Evolutionary conservation across 2,113 vertebrate species (phyloP).

Genomic region (Hippocampus zosterae): DNA sequence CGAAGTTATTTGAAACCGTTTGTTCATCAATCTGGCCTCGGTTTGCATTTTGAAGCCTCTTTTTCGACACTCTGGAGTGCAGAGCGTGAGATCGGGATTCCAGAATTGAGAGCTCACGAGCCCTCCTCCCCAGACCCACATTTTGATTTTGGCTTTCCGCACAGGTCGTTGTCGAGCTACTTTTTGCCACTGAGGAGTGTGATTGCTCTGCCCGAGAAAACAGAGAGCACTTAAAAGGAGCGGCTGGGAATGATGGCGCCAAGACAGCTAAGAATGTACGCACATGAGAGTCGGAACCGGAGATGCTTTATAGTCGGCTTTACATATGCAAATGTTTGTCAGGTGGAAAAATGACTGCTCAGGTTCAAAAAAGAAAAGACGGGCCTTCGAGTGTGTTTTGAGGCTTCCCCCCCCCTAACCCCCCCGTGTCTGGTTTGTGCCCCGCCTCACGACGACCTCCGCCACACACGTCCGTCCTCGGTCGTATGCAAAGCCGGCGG

Average conservation of each 20-base stretch:
- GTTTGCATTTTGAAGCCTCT: too few relatives aligned
- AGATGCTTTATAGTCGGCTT: constrained; percentile 1
- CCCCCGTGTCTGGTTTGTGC: constrained; percentile 18
- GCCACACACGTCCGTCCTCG: constrained; percentile 2
- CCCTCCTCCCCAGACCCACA: too few relatives aligned
- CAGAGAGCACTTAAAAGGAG: background rate
- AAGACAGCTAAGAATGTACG: constrained; percentile 73
- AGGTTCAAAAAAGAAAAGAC: constrained; percentile 43
- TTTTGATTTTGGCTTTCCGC: too few relatives aligned
- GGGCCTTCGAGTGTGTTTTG: constrained; percentile 68
- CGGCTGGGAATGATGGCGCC: constrained; percentile 21
- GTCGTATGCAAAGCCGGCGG: constrained; percentile 34
- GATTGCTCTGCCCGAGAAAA: background rate
- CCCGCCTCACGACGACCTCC: constrained; percentile 17
- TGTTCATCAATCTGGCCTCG: background rate
- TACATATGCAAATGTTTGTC: constrained; percentile 66
- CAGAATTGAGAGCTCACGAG: too few relatives aligned
- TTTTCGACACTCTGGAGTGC: too few relatives aligned
- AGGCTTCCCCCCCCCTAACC: background rate
- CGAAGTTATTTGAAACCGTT: too few relatives aligned
- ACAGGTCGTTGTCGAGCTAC: too few relatives aligned
- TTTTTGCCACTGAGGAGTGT: too few relatives aligned
- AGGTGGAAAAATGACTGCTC: constrained; percentile 56
- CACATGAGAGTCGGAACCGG: constrained; percentile 17
- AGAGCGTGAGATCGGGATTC: too few relatives aligned